A percentile compares a stretch with the other conserved stretches of the same genome.
Evolutionary conservation across 2,888 invertebrate genomes (phyloP).

Genomic region (Margaritifera margaritifera): DNA sequence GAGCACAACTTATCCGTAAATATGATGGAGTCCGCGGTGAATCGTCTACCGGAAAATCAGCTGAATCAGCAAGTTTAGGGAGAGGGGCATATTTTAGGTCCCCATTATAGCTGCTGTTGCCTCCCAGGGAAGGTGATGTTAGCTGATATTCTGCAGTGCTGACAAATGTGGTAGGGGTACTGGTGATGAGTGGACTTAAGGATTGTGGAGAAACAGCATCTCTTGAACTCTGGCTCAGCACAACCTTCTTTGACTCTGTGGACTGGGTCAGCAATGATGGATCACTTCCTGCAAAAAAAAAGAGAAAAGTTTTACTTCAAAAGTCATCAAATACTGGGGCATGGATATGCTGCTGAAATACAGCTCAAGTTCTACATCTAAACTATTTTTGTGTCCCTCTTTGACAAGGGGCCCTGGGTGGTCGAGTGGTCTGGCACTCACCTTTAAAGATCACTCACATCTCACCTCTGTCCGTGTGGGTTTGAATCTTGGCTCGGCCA

Average conservation of each 20-base stretch:
- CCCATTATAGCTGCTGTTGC: constrained; percentile 4
- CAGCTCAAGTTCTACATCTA: too few species aligned
- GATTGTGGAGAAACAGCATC: constrained; percentile 19
- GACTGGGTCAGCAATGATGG: constrained; percentile 53
- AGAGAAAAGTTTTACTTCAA: constrained; percentile 10
- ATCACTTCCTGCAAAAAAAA: constrained; percentile 58
- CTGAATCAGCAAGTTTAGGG: constrained; percentile 41
- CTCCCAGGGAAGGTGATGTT: too few species aligned
- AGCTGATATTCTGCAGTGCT: background rate
- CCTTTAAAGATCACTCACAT: too few species aligned
- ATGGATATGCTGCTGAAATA: too few species aligned
- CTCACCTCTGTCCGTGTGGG: too few species aligned
- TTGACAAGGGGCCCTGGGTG: too few species aligned
- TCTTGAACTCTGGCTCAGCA: constrained; percentile 18
- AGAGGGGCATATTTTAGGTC: constrained; percentile 32
- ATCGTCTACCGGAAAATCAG: constrained; percentile 47
- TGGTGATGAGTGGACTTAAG: constrained; percentile 14
- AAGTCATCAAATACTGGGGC: too few species aligned
- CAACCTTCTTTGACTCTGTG: constrained; percentile 33
- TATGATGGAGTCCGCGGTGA: constrained; percentile 63
- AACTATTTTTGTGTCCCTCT: too few species aligned
- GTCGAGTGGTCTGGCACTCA: too few species aligned
- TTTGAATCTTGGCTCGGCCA: too few species aligned
- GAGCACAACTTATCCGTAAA: constrained; percentile 65
- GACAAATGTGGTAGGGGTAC: constrained; percentile 7